These are phyloP conservation scores for Xerus rutilus DNA, from an alignment of 2,797 vertebrate genomes.

Conservation along the genomic window DNA sequence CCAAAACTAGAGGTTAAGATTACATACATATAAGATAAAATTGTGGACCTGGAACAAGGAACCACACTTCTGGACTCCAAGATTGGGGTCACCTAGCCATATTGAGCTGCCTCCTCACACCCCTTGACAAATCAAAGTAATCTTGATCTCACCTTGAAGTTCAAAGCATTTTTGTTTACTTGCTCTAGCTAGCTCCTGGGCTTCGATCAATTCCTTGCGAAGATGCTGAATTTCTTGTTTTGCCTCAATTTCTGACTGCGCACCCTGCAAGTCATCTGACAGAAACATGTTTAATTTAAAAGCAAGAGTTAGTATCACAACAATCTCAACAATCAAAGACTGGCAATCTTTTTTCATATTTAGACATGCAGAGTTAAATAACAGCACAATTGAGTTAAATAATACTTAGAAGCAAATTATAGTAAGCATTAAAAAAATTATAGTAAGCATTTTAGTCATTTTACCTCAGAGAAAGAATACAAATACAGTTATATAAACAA, in stretches of 20 bases:
- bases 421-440: conserved; percentile 72
- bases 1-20: conserved; percentile 16
- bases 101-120: background rate
- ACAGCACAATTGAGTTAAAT: conserved; percentile 80
- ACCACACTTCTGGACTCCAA: background rate
- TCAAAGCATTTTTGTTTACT: conserved; percentile 98
- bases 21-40: conserved; percentile 4
- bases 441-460: conserved; percentile 76
- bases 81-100: background rate
- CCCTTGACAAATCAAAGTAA: conserved; percentile 77
- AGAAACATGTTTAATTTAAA: conserved; percentile 88
- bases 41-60: background rate
- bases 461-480: conserved; percentile 67
- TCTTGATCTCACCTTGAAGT: conserved; percentile 94
- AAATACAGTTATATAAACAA: conserved; percentile 57
- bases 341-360: conserved; percentile 52
- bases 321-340: conserved; percentile 74
- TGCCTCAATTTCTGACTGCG: conserved; percentile 94
- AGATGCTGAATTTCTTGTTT: conserved; percentile 97
- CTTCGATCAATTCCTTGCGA: conserved; percentile 96
- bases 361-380: conserved; percentile 79
- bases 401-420: conserved; percentile 83
- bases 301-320: conserved; percentile 82
- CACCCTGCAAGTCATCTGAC: conserved; percentile 94
- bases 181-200: conserved; percentile 97